A percentile compares a stretch with the other conserved stretches of the same genome.
Conservation (phyloP, 2,888 invertebrate genomes). For the Fragum sueziense region DNA sequence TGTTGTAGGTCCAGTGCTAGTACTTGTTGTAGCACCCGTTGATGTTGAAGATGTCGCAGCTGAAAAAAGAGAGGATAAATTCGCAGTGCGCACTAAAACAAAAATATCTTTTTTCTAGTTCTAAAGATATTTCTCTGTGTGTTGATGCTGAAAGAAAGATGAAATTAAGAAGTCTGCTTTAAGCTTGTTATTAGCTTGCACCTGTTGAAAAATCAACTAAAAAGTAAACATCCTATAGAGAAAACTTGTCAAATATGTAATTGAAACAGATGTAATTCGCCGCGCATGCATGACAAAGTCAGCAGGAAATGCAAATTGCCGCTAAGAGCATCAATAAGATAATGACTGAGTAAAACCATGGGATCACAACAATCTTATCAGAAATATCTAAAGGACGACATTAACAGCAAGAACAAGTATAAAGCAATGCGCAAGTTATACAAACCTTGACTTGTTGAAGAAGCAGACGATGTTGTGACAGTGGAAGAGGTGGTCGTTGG, state of each 20-base stretch:
- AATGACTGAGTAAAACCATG: neutral
- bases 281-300: too few relatives aligned
- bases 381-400: too few relatives aligned
- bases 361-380: too few relatives aligned
- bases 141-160: too few relatives aligned
- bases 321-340: neutral
- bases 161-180: too few relatives aligned
- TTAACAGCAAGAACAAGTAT: too few relatives aligned
- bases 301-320: too few relatives aligned
- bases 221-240: too few relatives aligned
- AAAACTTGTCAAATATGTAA: too few relatives aligned
- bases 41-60: neutral
- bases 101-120: neutral
- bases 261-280: too few relatives aligned
- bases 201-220: too few relatives aligned
- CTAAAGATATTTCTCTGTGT: neutral
- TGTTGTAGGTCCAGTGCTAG: neutral
- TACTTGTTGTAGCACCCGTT: neutral
- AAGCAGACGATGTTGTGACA: neutral
- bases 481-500: neutral
- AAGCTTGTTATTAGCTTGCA: neutral
- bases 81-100: neutral
- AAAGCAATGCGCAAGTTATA: too few relatives aligned
- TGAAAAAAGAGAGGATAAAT: neutral
- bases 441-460: neutral